Conservation (phyloP, 2,113 vertebrate species). For the Oxyruncus cristatus region DNA sequence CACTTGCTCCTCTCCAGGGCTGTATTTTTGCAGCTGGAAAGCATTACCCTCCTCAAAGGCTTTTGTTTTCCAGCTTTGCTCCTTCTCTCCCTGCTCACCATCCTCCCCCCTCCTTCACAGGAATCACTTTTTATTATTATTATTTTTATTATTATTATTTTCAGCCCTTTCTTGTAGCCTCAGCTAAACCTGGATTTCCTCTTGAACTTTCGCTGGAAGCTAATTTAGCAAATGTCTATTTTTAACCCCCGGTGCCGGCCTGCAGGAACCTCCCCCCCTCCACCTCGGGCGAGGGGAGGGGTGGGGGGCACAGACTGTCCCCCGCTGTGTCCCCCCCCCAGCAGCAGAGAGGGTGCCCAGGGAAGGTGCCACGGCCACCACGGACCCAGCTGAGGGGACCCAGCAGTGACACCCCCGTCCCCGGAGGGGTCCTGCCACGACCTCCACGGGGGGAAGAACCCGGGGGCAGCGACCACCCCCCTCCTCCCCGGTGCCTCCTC, state of each 20-base stretch:
- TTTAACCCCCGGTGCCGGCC: neutral
- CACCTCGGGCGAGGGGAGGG: neutral
- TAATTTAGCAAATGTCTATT: neutral
- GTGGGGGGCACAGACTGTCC: neutral
- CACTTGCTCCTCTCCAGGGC: constrained; percentile 18
- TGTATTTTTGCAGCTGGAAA: constrained; percentile 72
- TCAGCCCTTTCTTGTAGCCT: neutral
- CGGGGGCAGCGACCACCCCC: neutral
- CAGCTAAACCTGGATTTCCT: constrained; percentile 48
- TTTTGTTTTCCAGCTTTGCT: constrained; percentile 65
- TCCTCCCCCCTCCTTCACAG: neutral
- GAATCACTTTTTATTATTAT: neutral
- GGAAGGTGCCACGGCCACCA: neutral
- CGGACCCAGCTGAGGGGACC: neutral
- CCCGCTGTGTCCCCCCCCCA: rapidly evolving
- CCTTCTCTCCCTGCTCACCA: neutral
- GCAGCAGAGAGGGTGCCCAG: rapidly evolving
- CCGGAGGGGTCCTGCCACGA: neutral
- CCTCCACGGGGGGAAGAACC: neutral
- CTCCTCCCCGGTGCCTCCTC: neutral
- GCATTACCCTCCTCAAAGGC: constrained; percentile 63
- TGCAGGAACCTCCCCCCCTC: neutral
- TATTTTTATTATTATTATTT: neutral
- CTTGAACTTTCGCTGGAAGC: neutral
- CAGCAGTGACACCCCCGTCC: neutral